Base-by-base conservation (phyloP, 2,888 invertebrate genomes). In the Neria commutata region DNA sequence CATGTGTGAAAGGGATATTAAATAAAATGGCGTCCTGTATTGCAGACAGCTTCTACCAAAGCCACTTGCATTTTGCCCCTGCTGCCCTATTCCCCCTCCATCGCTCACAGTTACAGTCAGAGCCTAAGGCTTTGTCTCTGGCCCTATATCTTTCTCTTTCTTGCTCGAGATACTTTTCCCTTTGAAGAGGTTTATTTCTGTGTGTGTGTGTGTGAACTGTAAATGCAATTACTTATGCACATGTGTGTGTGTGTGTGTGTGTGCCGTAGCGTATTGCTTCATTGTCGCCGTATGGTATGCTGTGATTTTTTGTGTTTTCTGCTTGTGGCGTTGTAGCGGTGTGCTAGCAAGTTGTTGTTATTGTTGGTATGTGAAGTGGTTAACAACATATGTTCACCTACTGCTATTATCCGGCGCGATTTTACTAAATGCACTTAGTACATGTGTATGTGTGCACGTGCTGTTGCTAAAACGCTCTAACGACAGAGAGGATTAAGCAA, bases 1-100 rank as follows among this genome's bases (percentile, higher is more conserved):
- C 65, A 67, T 62, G 65, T 55, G 66, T 65, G 52, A 61, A 48
- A 63, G 67, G 65, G 67, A 62, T 67, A 69, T 69, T 69, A 69
- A 69, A 64, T 58, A 65, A 64, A 67, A 69, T 65, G 66, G 61
- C 67, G 21, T 24, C 51, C 17, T 56, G 56, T 33, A 51, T 46
- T 51, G 56, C 56, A 56, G 37, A 37, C 37, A n/a, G n/a, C n/a
- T 37, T 37, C 16, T n/a, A 8, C 4, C 37, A 14, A 37, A 37
- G 37, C 37, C 4, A n/a, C 37, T 37, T 37, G 37, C 4, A 8
- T 37, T 8, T n/a, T 4, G 37, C n/a, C n/a, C n/a, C 37, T 37
- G 37, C 37, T 4, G 37, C n/a, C n/a, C n/a, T n/a, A n/a, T n/a
- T n/a, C n/a, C n/a, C n/a, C n/a, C n/a, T n/a, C n/a, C n/a, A n/a